Evolutionary conservation across 2,113 vertebrate genomes (phyloP).

Genomic region (Polypterus senegalus): DNA sequence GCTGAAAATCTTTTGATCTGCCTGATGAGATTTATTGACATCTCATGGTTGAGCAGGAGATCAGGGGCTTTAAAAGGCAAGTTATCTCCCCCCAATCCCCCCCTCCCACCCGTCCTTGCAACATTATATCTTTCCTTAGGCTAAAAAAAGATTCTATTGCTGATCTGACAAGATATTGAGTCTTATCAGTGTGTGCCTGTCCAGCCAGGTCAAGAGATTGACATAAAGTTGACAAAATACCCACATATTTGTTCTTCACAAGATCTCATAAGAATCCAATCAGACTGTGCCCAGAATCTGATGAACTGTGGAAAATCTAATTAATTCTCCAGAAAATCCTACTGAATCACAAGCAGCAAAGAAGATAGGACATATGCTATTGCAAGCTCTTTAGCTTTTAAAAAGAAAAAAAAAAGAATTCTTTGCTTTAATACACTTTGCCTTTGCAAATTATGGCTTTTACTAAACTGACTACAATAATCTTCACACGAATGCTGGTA

Average conservation of each 20-base stretch:
- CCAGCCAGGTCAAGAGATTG: constrained; percentile 3
- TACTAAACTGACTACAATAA: too few species aligned
- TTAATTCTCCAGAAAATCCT: not conserved
- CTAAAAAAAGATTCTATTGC: constrained; percentile 15
- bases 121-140: constrained; percentile 20
- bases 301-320: not conserved
- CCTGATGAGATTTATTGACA: constrained; percentile 26
- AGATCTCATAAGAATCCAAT: not conserved
- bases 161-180: constrained; percentile 7
- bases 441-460: too few species aligned
- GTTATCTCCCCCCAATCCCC: not conserved
- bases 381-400: not conserved
- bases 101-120: not conserved
- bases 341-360: not conserved
- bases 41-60: constrained; percentile 21
- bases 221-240: constrained; percentile 1
- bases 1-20: constrained; percentile 24
- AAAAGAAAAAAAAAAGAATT: not conserved
- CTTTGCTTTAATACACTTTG: too few species aligned
- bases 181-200: not conserved
- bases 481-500: too few species aligned
- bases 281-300: not conserved
- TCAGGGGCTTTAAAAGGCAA: constrained; percentile 20
- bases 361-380: not conserved
- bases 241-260: not conserved